Evolutionary conservation across 2,888 invertebrate species (phyloP), one percentile per base, ranked within the genome.

Genomic region (Anoplius nigerrimus): DNA sequence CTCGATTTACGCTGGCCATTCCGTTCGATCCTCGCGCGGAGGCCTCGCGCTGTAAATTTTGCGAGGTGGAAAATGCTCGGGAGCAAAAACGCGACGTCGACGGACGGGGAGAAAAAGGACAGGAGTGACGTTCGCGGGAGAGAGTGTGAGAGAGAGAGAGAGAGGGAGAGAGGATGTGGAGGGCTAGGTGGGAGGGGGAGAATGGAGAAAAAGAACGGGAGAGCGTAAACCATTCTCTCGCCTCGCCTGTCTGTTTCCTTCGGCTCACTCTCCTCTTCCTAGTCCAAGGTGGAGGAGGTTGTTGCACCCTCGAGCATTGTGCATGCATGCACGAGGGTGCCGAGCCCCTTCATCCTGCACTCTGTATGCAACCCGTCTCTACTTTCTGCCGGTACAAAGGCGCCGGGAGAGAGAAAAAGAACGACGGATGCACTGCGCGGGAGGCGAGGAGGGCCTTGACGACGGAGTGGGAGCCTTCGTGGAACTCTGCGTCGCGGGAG

Each of bases 301-400:
- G 79, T 80, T 78, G 80, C 78, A 76, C 78, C 80, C 79, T 63
- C 75, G 65, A 62, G 63, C 72, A 78, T 72, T 76, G 71, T 73
- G 80, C 72, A 74, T 79, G 78, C 73, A 66, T 72, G 72, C 68
- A 60, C 66, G 70, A 77, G 78, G 77, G 77, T 77, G 76, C 69
- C 71, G 57, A 74, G 62, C 69, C 65, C 66, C 66, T 69, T 69
- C 65, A 21, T 69, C 66, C 64, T 68, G 53, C 64, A 62, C 62
- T 73, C 71, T 71, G 69, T 70, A 78, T 72, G 78, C 71, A 66
- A 68, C 67, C 69, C 68, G 75, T 70, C 70, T 67, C 68, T 60
- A 66, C 59, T 74, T 67, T 54, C 59, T 63, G 60, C 43, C 57
- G 62, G 57, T 71, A 69, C 69, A 63, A 72, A 46, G 76, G 72